Evolutionary conservation across 2,888 invertebrate species (phyloP).

Genomic region (Mamestra brassicae): DNA sequence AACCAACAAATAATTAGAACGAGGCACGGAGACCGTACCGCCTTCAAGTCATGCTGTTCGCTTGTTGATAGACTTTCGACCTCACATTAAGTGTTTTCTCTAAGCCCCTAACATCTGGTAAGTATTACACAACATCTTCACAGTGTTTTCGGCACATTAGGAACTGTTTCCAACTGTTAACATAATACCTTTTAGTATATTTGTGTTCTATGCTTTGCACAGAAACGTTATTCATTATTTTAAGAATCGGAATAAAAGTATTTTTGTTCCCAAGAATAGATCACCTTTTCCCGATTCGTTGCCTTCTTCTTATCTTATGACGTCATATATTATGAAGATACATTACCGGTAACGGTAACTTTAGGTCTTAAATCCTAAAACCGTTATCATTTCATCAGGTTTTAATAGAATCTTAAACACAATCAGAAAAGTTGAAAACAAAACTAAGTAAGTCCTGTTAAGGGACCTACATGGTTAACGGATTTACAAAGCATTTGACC

Average conservation of each 20-base stretch:
- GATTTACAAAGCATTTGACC: slow-evolving; percentile 18
- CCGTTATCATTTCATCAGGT: neutral
- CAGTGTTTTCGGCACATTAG: slow-evolving; percentile 42
- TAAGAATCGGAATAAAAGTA: too few species aligned
- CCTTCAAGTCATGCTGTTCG: slow-evolving; percentile 82
- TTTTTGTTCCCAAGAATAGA: slow-evolving; percentile 9
- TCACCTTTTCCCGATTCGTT: neutral
- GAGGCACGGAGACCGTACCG: slow-evolving; percentile 65
- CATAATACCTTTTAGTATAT: neutral
- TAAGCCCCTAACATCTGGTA: slow-evolving; percentile 70
- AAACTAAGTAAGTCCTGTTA: neutral
- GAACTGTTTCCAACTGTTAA: slow-evolving; percentile 15
- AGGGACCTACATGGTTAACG: neutral
- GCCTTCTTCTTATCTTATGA: slow-evolving; percentile 5
- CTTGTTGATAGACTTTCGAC: slow-evolving; percentile 87
- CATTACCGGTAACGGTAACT: too few species aligned
- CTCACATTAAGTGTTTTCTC: slow-evolving; percentile 85
- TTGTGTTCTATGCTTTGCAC: too few species aligned
- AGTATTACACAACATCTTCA: slow-evolving; percentile 54
- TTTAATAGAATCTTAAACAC: neutral
- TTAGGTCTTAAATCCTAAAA: neutral
- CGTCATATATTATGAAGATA: neutral
- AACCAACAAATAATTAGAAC: slow-evolving; percentile 45
- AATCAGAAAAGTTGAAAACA: neutral
- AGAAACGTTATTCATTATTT: neutral